Evolutionary conservation across 92 coral and sea anemone genomes (phyloP), one percentile per base, ranked within the genome.

Genomic region (Phenganax subtilis): DNA sequence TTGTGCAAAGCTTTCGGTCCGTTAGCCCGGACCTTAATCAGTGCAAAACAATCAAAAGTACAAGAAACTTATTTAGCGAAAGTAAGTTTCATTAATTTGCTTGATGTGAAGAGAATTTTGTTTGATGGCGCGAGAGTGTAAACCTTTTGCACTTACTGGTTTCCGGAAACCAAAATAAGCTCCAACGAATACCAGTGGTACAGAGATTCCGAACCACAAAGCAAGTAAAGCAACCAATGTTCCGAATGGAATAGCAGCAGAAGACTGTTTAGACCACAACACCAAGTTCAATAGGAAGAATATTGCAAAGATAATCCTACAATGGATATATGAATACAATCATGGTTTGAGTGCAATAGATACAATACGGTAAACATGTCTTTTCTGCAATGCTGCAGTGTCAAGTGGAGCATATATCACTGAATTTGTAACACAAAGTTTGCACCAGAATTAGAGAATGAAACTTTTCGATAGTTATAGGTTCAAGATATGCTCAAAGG

Each of bases 201-300:
- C 98, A 27, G 98, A 91, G 72, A 94, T 94, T 9, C 98, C 97
- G 86, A 94, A 90, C 98, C 98, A 94, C 82, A 94, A 87, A 14
- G 98, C 96, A 63, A 94, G 80, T 68, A 94, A 71, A 54, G 98
- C 98, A 82, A 92, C 81, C 60, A 94, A 81, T 52, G 98, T 94
- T 60, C 96, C 88, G 64, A 94, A 94, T n/a, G 98, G 98, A 12
- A 94, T 91, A 44, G 98, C 98, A 55, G 98, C 98, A 56, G 98
- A 94, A 10, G 98, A 94, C 1, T 91, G 90, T 72, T 94, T 92
- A 6, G 84, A 82, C 98, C 98, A 94, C 81, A 94, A 82, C 12
- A 94, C 93, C 87, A 94, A 86, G 74, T 94, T 94, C 75, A 94
- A 82, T 70, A 90, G 71, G 83, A 94, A 92, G 86, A 94, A 94